Percentiles rank a stretch among this genome's conserved stretches.
phyloP scores from a whole-genome alignment of 2,888 invertebrate genomes.

The Dynastes maya region DNA sequence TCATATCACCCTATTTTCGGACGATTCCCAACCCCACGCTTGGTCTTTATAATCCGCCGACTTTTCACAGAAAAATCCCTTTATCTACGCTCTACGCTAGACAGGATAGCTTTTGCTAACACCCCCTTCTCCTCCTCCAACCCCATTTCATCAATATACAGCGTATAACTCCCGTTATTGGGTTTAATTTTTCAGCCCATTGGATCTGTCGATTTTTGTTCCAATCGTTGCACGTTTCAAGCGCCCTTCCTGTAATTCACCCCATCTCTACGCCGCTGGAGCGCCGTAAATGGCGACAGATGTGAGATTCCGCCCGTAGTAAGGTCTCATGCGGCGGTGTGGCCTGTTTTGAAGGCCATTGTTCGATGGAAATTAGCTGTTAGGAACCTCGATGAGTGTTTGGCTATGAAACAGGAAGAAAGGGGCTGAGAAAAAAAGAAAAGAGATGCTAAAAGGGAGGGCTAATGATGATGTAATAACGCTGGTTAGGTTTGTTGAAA shows the following conservation, averaged over 20 bases:
- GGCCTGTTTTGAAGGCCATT: not conserved
- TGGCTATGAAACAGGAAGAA: not conserved
- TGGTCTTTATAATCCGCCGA: not conserved
- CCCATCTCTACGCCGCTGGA: not conserved
- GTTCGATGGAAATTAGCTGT: slow-evolving; percentile 33
- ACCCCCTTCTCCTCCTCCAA: not conserved
- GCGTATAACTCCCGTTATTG: slow-evolving; percentile 6
- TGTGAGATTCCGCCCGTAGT: not conserved
- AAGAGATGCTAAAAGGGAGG: too few species aligned
- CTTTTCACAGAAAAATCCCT: slow-evolving; percentile 2
- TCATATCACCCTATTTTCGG: too few species aligned
- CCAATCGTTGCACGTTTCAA: not conserved
- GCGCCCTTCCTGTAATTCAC: not conserved
- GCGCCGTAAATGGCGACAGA: slow-evolving; percentile 23
- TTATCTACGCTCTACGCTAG: not conserved
- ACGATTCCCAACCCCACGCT: too few species aligned
- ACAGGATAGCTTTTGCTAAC: not conserved
- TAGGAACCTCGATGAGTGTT: not conserved
- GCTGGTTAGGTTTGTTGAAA: not conserved
- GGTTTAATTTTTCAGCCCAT: slow-evolving; percentile 35
- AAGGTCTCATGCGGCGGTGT: not conserved
- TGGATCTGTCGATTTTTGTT: slow-evolving; percentile 23
- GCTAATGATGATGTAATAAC: not conserved
- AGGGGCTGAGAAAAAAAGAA: not conserved
- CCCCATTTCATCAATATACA: not conserved